phyloP scores from a whole-genome alignment of 30 jellyfish, hydroid and myxozoan genomes.

The Aurelia aurita region DNA sequence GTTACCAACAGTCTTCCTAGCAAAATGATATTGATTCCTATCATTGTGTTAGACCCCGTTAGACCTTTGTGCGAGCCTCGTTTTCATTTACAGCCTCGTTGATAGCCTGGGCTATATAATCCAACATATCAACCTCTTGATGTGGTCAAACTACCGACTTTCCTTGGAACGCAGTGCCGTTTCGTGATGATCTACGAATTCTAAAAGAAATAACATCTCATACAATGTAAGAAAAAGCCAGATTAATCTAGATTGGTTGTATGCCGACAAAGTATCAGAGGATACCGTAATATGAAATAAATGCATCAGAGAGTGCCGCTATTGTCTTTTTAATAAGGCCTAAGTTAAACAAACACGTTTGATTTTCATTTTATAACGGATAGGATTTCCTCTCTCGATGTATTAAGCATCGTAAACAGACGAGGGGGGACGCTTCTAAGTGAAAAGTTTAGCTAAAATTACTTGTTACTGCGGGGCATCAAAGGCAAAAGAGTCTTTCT shows the following conservation, averaged over 20 bases:
- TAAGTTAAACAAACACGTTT: slow-evolving; percentile 29
- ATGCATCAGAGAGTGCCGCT: slow-evolving; percentile 18
- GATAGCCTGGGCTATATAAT: too few relatives aligned
- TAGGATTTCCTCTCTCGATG: background rate
- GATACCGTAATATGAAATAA: slow-evolving; percentile 15
- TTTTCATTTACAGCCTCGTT: too few relatives aligned
- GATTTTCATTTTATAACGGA: background rate
- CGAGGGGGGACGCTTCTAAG: background rate
- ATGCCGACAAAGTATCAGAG: slow-evolving; percentile 53
- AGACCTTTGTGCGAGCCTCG: too few relatives aligned
- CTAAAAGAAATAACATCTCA: slow-evolving; percentile 26
- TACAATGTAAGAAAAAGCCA: slow-evolving; percentile 10
- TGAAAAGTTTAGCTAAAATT: background rate
- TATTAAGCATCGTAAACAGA: background rate
- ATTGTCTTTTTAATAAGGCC: slow-evolving; percentile 6
- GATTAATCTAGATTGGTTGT: slow-evolving; percentile 20
- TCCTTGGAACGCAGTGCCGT: background rate
- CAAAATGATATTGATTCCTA: too few relatives aligned
- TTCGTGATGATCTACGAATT: slow-evolving; percentile 9
- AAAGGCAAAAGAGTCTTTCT: too few relatives aligned
- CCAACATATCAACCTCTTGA: too few relatives aligned
- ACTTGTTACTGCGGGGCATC: too few relatives aligned
- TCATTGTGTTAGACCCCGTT: too few relatives aligned
- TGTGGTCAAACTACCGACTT: too few relatives aligned
- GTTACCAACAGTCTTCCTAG: too few relatives aligned